Conservation (phyloP, 2,797 vertebrate genomes). For the Sebastolobus altivelis region DNA sequence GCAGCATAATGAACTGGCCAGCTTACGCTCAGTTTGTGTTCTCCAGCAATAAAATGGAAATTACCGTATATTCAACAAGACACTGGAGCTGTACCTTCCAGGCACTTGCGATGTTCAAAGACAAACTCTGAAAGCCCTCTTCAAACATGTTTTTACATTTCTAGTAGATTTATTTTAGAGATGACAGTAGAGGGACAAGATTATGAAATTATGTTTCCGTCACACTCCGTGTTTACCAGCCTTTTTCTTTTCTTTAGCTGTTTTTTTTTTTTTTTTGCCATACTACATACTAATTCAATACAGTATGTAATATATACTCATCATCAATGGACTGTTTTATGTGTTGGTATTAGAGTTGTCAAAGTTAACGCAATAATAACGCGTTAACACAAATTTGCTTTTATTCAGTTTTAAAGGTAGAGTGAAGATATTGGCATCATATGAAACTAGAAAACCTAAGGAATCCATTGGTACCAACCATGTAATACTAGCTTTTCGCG, state of each 20-base stretch:
- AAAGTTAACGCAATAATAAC: too few species aligned
- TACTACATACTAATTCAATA: not conserved
- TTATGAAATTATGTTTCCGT: constrained; percentile 6
- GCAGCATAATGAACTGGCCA: constrained; percentile 31
- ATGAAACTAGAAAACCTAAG: too few species aligned
- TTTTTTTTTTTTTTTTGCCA: not conserved
- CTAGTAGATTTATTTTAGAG: constrained; percentile 2
- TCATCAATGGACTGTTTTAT: not conserved
- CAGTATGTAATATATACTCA: not conserved
- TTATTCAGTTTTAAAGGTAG: too few species aligned
- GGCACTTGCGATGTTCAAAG: constrained; percentile 28
- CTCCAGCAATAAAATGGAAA: constrained; percentile 29
- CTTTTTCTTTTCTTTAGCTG: not conserved
- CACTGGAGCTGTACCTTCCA: constrained; percentile 28
- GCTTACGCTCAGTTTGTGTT: constrained; percentile 18
- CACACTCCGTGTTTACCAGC: not conserved
- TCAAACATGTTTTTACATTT: constrained; percentile 21
- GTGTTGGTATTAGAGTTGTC: too few species aligned
- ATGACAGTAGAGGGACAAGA: not conserved
- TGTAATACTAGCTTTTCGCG: too few species aligned
- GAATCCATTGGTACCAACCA: too few species aligned
- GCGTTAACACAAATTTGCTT: too few species aligned
- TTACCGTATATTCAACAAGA: constrained; percentile 26
- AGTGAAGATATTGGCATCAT: too few species aligned
- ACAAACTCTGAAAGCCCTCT: constrained; percentile 12